Percentiles rank a stretch among this genome's conserved stretches.
These are phyloP conservation scores for Leguminivora glycinivorella DNA, from an alignment of 1,140 invertebrate genomes.

Conservation along the genomic window DNA sequence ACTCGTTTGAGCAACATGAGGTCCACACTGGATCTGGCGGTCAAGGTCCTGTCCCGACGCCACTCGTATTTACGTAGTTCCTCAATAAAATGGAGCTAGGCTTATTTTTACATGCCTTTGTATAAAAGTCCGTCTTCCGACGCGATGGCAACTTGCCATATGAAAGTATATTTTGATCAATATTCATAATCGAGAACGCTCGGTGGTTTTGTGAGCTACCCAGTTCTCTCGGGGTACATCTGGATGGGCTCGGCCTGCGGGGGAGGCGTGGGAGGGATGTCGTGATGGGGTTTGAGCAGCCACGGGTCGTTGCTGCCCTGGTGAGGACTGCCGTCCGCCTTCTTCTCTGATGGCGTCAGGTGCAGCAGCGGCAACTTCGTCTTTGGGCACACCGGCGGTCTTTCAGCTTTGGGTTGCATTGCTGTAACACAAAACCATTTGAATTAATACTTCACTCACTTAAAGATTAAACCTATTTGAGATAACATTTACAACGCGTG, in stretches of 20 bases:
- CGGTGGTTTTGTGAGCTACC: slow-evolving; percentile 46
- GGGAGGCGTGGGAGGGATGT: slow-evolving; percentile 67
- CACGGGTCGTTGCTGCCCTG: slow-evolving; percentile 50
- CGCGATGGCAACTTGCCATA: slow-evolving; percentile 71
- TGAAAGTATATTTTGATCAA: slow-evolving; percentile 48
- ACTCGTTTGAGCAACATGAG: not conserved
- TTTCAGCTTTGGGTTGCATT: slow-evolving; percentile 68
- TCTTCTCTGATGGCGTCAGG: slow-evolving; percentile 61
- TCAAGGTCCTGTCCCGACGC: not conserved
- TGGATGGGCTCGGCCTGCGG: slow-evolving; percentile 53
- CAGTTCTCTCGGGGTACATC: slow-evolving; percentile 67
- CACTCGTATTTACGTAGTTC: slow-evolving; percentile 47
- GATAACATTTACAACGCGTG: not conserved
- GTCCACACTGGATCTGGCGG: not conserved
- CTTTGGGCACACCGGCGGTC: slow-evolving; percentile 55
- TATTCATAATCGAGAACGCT: slow-evolving; percentile 43
- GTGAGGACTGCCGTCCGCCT: slow-evolving; percentile 42
- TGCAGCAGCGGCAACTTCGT: slow-evolving; percentile 55
- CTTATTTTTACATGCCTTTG: slow-evolving; percentile 64
- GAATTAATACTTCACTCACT: slow-evolving; percentile 19
- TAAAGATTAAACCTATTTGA: slow-evolving; percentile 17
- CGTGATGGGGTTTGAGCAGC: slow-evolving; percentile 63
- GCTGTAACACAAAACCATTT: slow-evolving; percentile 48
- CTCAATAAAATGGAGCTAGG: slow-evolving; percentile 49
- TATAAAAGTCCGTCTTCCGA: slow-evolving; percentile 56